A percentile compares a stretch with the other conserved stretches of the same genome.
Conservation (phyloP, 2,888 invertebrate genomes). For the Campopleginae sp. region DNA sequence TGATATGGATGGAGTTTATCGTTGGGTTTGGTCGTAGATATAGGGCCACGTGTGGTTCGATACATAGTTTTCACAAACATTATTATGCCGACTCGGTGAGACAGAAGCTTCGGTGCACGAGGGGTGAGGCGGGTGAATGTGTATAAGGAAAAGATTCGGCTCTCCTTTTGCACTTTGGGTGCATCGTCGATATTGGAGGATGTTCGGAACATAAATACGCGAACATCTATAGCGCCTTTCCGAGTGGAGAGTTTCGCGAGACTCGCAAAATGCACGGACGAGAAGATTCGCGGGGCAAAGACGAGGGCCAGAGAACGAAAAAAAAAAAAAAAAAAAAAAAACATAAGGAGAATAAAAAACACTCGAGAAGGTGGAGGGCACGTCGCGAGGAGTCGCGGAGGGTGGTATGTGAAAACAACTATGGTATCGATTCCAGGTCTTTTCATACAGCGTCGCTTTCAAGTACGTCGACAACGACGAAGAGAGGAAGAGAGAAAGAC, state of each 20-base stretch:
- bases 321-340: conserved; percentile 11
- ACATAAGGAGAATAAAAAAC: conserved; percentile 33
- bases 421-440: conserved; percentile 66
- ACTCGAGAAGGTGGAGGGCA: conserved; percentile 46
- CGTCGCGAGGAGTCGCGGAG: conserved; percentile 49
- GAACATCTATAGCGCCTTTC: conserved; percentile 20
- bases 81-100: conserved; percentile 34
- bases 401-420: conserved; percentile 66
- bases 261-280: conserved; percentile 19
- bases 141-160: conserved; percentile 33
- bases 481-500: conserved; percentile 16
- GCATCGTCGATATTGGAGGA: conserved; percentile 61
- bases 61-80: conserved; percentile 58
- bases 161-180: conserved; percentile 31
- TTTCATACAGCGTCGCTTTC: conserved; percentile 65
- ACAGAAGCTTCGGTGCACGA: not conserved
- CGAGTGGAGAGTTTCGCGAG: conserved; percentile 45
- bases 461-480: conserved; percentile 56
- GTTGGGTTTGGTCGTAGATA: conserved; percentile 18
- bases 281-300: conserved; percentile 24
- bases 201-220: conserved; percentile 42
- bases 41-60: conserved; percentile 41
- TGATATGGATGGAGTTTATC: conserved; percentile 46
- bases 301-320: conserved; percentile 21
- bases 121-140: not conserved